These are phyloP conservation scores for Sebastiscus albofasciatus DNA, from an alignment of 2,797 vertebrate species.

Conservation along the genomic window DNA sequence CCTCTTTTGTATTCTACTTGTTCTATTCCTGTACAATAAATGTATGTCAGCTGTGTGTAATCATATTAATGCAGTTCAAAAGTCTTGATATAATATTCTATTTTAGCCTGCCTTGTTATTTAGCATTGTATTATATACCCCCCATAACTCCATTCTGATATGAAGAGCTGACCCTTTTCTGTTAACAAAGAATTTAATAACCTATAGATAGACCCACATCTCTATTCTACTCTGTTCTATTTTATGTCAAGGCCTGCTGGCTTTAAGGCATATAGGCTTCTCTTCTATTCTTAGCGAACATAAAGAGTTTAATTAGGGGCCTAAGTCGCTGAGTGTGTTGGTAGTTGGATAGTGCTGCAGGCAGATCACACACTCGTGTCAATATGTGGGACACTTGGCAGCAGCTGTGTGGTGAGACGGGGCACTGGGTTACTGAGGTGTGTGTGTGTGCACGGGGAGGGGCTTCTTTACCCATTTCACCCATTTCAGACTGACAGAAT, in stretches of 20 bases:
- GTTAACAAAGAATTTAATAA: neutral
- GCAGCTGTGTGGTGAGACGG: slow-evolving; percentile 58
- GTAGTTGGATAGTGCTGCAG: slow-evolving; percentile 43
- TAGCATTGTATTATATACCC: neutral
- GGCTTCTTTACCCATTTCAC: neutral
- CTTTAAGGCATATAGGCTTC: slow-evolving; percentile 17
- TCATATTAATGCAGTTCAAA: neutral
- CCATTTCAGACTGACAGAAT: slow-evolving; percentile 18
- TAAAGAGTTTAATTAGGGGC: slow-evolving; percentile 54
- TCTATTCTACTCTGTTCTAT: neutral
- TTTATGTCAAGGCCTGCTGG: neutral
- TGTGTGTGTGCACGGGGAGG: slow-evolving; percentile 1
- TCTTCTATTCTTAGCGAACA: slow-evolving; percentile 45
- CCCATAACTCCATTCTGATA: neutral
- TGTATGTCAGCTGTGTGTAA: neutral
- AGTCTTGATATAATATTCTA: neutral
- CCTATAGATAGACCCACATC: neutral
- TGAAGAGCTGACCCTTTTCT: neutral
- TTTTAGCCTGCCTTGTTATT: neutral
- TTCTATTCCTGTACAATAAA: neutral
- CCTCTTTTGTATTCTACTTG: neutral
- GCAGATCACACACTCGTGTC: slow-evolving; percentile 47
- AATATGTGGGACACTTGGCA: slow-evolving; percentile 66
- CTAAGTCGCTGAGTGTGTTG: slow-evolving; percentile 25
- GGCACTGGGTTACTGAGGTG: slow-evolving; percentile 53